These are phyloP conservation scores for Cepaea hortensis DNA, from an alignment of 2,888 invertebrate genomes.

Conservation along the genomic window DNA sequence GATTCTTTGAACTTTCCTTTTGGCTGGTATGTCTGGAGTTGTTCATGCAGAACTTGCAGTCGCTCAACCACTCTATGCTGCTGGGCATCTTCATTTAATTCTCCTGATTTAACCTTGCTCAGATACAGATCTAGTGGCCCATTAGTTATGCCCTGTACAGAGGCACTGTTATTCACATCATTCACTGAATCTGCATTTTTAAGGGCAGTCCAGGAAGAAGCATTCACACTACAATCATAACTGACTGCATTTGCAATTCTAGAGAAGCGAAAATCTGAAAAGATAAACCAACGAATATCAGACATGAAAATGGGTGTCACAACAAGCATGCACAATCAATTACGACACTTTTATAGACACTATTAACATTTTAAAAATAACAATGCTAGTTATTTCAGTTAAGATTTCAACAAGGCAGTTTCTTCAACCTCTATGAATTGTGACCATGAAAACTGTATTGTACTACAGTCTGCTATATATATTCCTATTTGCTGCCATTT, in stretches of 20 bases:
- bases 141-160: neutral
- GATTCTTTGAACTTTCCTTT: constrained; percentile 20
- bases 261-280: neutral
- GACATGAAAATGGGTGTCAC: no score
- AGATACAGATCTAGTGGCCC: constrained; percentile 66
- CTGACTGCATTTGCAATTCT: neutral
- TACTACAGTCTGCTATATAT: no score
- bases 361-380: no score
- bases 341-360: no score
- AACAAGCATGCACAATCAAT: no score
- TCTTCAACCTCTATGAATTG: no score
- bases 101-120: constrained; percentile 79
- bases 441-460: no score
- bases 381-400: no score
- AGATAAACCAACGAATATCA: neutral
- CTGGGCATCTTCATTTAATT: constrained; percentile 81
- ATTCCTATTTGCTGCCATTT: no score
- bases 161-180: constrained; percentile 6
- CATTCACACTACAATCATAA: neutral
- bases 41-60: constrained; percentile 84
- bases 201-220: neutral
- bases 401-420: no score
- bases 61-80: constrained; percentile 84
- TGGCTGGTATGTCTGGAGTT: constrained; percentile 81
- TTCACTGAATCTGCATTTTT: neutral